phyloP scores from a whole-genome alignment of 1,140 invertebrate genomes.

The Bombus waltoni region DNA sequence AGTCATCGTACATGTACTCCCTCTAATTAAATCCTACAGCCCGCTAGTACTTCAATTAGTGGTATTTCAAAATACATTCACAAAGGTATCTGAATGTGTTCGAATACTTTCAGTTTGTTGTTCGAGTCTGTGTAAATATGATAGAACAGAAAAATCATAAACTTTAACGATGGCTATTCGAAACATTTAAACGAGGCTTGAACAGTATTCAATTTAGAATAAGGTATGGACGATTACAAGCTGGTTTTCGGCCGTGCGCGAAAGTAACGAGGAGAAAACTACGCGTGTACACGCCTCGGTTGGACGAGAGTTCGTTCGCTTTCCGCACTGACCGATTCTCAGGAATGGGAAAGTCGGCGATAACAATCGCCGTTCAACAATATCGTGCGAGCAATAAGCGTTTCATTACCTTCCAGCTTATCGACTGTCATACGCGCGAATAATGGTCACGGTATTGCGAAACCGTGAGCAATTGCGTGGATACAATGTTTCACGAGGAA shows the following conservation, averaged over 20 bases:
- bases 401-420: constrained; percentile 23
- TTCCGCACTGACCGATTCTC: constrained; percentile 44
- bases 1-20: too few species aligned
- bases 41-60: too few species aligned
- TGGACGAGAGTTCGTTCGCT: not conserved
- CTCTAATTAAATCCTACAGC: too few species aligned
- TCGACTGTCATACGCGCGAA: constrained; percentile 18
- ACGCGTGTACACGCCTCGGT: not conserved
- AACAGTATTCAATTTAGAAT: not conserved
- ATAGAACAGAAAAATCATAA: too few species aligned
- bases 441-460: not conserved
- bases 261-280: constrained; percentile 31
- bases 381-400: constrained; percentile 37
- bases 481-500: not conserved
- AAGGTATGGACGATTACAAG: not conserved
- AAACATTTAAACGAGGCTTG: too few species aligned
- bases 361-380: constrained; percentile 46
- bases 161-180: too few species aligned
- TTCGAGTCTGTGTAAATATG: too few species aligned
- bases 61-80: too few species aligned
- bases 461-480: constrained; percentile 26
- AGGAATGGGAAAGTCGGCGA: constrained; percentile 48
- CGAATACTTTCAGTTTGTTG: too few species aligned
- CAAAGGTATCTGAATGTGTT: too few species aligned
- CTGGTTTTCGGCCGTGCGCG: not conserved